Evolutionary conservation across 2,888 invertebrate genomes (phyloP).

Genomic region (Palloptera scutellata): DNA sequence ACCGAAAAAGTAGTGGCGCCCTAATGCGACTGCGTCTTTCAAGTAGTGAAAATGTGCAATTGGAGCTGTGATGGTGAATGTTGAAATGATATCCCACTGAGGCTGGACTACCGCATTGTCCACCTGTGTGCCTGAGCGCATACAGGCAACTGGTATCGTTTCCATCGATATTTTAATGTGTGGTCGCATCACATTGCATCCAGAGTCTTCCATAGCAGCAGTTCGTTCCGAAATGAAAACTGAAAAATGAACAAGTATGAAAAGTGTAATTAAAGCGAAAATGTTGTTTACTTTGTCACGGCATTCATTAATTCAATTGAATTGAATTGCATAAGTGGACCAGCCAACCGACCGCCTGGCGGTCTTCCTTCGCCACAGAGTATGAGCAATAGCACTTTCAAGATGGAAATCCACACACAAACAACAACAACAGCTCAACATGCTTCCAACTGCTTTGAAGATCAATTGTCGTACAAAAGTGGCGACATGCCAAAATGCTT

Average conservation of each 20-base stretch:
- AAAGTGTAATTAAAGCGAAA: constrained; percentile 59
- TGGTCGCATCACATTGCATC: constrained; percentile 13
- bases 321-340: too few relatives aligned
- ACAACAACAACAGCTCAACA: not conserved
- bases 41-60: constrained; percentile 22
- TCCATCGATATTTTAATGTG: constrained; percentile 14
- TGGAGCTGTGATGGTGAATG: constrained; percentile 3
- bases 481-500: constrained; percentile 41
- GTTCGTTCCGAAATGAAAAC: constrained; percentile 43
- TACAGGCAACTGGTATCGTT: not conserved
- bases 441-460: constrained; percentile 37
- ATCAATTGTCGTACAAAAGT: constrained; percentile 48
- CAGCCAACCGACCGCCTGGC: too few relatives aligned
- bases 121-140: constrained; percentile 18
- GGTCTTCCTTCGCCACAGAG: too few relatives aligned
- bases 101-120: constrained; percentile 16
- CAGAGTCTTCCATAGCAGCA: too few relatives aligned
- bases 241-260: constrained; percentile 62
- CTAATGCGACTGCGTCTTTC: not conserved
- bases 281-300: constrained; percentile 23
- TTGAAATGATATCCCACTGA: constrained; percentile 20
- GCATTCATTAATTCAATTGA: constrained; percentile 9
- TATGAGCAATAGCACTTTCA: too few relatives aligned
- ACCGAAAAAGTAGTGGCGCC: not conserved
- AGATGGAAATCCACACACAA: too few relatives aligned